phyloP scores from a whole-genome alignment of 2,888 invertebrate genomes.

The Synergus japonicus region DNA sequence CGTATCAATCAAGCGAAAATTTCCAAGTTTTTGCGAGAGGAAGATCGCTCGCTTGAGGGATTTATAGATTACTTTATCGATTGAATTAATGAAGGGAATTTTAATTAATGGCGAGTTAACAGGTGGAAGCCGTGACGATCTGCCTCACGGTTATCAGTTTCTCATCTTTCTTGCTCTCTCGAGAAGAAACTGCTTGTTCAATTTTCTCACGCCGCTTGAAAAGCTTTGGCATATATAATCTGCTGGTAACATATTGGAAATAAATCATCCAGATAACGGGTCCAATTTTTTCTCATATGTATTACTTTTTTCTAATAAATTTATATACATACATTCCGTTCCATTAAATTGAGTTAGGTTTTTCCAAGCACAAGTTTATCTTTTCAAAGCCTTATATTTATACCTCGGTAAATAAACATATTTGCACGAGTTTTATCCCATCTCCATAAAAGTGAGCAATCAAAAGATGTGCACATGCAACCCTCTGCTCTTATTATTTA shows the following conservation, averaged over 20 bases:
- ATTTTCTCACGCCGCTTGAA: slow-evolving; percentile 16
- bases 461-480: slow-evolving; percentile 20
- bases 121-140: slow-evolving; percentile 24
- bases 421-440: not conserved
- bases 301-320: too few relatives aligned
- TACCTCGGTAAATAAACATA: not conserved
- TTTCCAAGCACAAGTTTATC: too few relatives aligned
- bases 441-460: slow-evolving; percentile 20
- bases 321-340: not conserved
- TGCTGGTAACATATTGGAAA: not conserved
- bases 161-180: slow-evolving; percentile 23
- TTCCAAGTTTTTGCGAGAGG: slow-evolving; percentile 24
- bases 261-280: not conserved
- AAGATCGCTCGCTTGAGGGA: slow-evolving; percentile 25
- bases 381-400: too few relatives aligned
- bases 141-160: slow-evolving; percentile 18
- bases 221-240: not conserved
- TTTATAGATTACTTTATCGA: slow-evolving; percentile 31
- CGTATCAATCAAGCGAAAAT: slow-evolving; percentile 29
- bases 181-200: slow-evolving; percentile 13
- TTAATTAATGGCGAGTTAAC: slow-evolving; percentile 32
- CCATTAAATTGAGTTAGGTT: not conserved
- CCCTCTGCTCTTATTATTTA: too few relatives aligned
- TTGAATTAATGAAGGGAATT: slow-evolving; percentile 36
- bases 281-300: too few relatives aligned